Evolutionary conservation across 2,797 vertebrate genomes (phyloP), one percentile per base, ranked within the genome.

Genomic region (Gobio occitaniae): DNA sequence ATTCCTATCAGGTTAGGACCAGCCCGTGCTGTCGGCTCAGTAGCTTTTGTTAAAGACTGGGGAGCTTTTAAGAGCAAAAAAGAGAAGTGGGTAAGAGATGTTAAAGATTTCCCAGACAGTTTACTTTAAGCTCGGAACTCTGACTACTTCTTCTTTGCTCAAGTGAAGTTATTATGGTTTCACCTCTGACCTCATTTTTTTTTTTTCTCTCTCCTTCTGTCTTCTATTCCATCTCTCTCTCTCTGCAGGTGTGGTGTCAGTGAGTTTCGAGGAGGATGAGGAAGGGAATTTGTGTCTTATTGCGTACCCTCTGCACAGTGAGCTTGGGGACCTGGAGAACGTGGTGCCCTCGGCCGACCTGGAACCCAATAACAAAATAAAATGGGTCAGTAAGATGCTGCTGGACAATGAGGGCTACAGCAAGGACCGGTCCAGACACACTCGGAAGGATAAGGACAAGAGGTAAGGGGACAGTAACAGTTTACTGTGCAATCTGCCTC

Each of bases 251-350:
- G 98, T 99, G 47, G 97, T 99, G 44, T 99, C 98, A 0, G 98
- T 99, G 86, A 95, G 97, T 92, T 99, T 99, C 78, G 98, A 99
- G 91, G 98, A 99, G 89, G 97, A 99, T 54, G 97, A 98, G 93
- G 97, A 98, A 91, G 97, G 97, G 86, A 99, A 97, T 88, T 93
- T 99, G 85, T 99, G 97, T 93, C 95, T 99, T 92, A 96, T 99
- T 80, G 98, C 98, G 25, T 99, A 99, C 94, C 98, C 98, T 3
- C 93, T 99, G 90, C 98, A 96, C 91, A 97, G 96, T 86, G 98
- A 99, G 92, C 95, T 96, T 0, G 96, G 95, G 54, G 95, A 96
- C 92, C 90, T 97, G 88, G 98, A 99, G 89, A 97, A 96, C 90
- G 95, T 98, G 93, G 97, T 97, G 91, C 97, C 95, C 84, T 96